Conservation (phyloP, 2,888 invertebrate genomes). For the Caenorhabditis uteleia region DNA sequence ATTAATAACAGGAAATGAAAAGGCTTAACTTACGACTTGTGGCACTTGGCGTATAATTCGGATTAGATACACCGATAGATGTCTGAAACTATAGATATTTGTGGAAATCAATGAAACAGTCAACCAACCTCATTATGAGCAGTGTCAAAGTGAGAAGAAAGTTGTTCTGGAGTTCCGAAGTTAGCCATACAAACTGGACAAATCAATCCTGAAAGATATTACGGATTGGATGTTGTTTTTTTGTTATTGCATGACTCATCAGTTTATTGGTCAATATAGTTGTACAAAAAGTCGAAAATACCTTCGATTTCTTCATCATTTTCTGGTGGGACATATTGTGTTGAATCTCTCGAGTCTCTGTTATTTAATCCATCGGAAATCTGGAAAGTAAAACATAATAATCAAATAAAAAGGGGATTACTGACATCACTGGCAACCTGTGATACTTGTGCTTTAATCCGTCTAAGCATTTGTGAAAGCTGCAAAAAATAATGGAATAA, state of each 20-base stretch:
- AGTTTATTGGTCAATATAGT: too few relatives aligned
- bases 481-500: too few relatives aligned
- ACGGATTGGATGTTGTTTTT: conserved; percentile 4
- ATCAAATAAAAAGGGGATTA: too few relatives aligned
- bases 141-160: conserved; percentile 45
- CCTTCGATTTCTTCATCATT: conserved; percentile 47
- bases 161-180: conserved; percentile 46
- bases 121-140: conserved; percentile 38
- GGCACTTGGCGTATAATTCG: conserved; percentile 9
- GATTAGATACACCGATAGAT: conserved; percentile 12
- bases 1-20: background rate
- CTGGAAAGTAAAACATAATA: background rate
- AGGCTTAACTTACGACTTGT: background rate
- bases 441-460: conserved; percentile 51
- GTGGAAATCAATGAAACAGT: background rate
- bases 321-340: conserved; percentile 4
- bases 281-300: too few relatives aligned
- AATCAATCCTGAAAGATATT: conserved; percentile 73
- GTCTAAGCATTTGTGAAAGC: conserved; percentile 53
- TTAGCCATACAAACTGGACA: conserved; percentile 57
- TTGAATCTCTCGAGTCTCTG: conserved; percentile 18
- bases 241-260: conserved; percentile 1
- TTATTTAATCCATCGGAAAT: conserved; percentile 4
- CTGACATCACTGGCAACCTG: conserved; percentile 56
- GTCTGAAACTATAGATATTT: conserved; percentile 19